Evolutionary conservation across 2,113 vertebrate species (phyloP).

Genomic region (Rhodinocichla rosea): DNA sequence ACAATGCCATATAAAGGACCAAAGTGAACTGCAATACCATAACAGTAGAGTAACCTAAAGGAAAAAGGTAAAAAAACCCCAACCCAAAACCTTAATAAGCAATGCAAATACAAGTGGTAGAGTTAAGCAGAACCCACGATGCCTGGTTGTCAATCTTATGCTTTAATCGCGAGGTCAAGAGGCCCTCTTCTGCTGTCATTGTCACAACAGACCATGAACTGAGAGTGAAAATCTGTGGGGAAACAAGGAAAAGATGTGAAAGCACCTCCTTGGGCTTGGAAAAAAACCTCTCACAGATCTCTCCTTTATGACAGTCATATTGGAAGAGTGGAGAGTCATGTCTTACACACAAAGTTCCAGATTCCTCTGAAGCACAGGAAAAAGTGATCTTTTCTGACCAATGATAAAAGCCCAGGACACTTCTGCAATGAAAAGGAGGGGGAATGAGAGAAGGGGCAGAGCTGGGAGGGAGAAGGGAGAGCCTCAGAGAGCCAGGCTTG

Average conservation of each 20-base stretch:
- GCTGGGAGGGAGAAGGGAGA: neutral
- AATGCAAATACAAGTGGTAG: conserved; percentile 46
- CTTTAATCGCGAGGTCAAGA: conserved; percentile 61
- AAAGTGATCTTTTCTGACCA: neutral
- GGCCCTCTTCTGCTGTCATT: conserved; percentile 65
- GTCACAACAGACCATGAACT: conserved; percentile 66
- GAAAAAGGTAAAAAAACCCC: neutral
- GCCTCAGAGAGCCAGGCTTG: neutral
- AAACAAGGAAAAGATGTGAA: conserved; percentile 68
- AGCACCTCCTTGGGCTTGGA: neutral
- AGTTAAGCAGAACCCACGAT: conserved; percentile 62
- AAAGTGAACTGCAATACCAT: neutral
- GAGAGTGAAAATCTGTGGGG: conserved; percentile 67
- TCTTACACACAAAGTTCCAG: neutral
- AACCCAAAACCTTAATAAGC: neutral
- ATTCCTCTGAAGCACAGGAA: neutral
- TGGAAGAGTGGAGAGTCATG: neutral
- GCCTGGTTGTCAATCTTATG: conserved; percentile 63
- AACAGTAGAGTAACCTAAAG: conserved; percentile 33
- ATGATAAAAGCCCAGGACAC: neutral
- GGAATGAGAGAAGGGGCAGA: neutral
- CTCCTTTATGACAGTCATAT: neutral
- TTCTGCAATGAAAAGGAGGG: neutral
- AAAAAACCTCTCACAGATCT: conserved; percentile 13
- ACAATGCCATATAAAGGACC: conserved; percentile 19